Evolutionary conservation across 1,140 invertebrate species (phyloP), one percentile per base, ranked within the genome.

Genomic region (Drosophila pectinifera): DNA sequence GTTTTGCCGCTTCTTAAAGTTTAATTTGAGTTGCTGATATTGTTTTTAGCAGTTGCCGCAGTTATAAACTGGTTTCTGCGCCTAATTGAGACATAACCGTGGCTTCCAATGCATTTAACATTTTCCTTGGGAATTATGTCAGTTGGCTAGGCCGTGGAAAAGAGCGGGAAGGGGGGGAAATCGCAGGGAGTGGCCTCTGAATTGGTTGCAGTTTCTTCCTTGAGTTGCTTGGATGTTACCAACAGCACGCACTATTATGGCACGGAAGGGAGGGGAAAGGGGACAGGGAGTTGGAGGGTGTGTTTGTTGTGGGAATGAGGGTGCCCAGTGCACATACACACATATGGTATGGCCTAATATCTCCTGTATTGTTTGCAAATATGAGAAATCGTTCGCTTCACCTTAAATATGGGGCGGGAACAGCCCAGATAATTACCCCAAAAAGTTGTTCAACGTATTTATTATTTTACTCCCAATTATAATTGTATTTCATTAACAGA

Each of bases 61-160:
- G 22, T 49, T 51, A 18, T 16, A 49, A 84, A 84, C 80, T 61
- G 58, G 80, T 79, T 84, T n/a, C 13, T 53, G 16, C 6, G 56
- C 39, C 46, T 78, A 83, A 82, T 82, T 83, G 80, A 83, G 80
- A 84, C 80, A 82, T 70, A 83, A 72, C 80, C 74, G 80, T 84
- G 65, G 73, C 51, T 82, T 74, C 45, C 28, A 75, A 79, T 84
- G 64, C 80, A 74, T 54, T 79, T 83, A 83, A 83, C 74, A 83
- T 83, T 83, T 83, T 83, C 59, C 80, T 56, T 80, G 80, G 80
- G 80, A 83, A 83, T 83, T 84, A 83, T 83, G 80, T 83, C 80
- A 83, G 80, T 83, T 79, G 80, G 75, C 34, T 81, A 67, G 38
- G 57, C 28, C 22, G 22, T 20, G 39, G n/a, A 26, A 10, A 36